phyloP scores from a whole-genome alignment of 1,140 invertebrate species.

The Dendrolimus kikuchii region DNA sequence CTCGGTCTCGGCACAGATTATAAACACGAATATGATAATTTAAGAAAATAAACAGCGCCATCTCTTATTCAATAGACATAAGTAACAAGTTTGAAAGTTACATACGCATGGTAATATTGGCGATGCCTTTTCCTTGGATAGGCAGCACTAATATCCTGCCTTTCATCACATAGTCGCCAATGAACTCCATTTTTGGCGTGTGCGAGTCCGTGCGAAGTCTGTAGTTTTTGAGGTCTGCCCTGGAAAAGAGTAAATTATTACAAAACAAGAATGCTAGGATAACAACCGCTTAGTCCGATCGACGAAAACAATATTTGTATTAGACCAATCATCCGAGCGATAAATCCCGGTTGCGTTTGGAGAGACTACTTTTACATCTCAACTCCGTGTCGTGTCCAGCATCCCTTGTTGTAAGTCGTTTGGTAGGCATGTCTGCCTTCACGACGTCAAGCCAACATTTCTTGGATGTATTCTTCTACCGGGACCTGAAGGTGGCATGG shows the following conservation, averaged over 20 bases:
- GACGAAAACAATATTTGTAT: too few species aligned
- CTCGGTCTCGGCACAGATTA: not conserved
- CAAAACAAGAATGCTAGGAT: not conserved
- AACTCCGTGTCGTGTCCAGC: too few species aligned
- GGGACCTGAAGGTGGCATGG: too few species aligned
- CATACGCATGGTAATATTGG: slow-evolving; percentile 79
- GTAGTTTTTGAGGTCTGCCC: slow-evolving; percentile 61
- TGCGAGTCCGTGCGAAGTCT: slow-evolving; percentile 59
- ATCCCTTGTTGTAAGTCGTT: too few species aligned
- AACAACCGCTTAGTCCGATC: too few species aligned
- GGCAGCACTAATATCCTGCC: slow-evolving; percentile 80
- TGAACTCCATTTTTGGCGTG: slow-evolving; percentile 72
- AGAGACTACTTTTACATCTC: too few species aligned
- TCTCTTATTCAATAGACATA: not conserved
- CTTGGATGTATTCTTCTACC: too few species aligned
- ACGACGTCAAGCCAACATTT: too few species aligned
- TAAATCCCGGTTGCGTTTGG: too few species aligned
- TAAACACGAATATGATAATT: not conserved
- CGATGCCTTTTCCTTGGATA: slow-evolving; percentile 78
- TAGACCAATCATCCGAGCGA: too few species aligned
- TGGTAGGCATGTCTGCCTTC: too few species aligned
- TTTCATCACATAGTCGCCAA: slow-evolving; percentile 78
- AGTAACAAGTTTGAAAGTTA: not conserved
- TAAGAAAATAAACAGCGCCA: not conserved
- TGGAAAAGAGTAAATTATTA: slow-evolving; percentile 23